These are phyloP conservation scores for Myotis brandtii DNA, from an alignment of 2,113 vertebrate genomes.

Conservation along the genomic window DNA sequence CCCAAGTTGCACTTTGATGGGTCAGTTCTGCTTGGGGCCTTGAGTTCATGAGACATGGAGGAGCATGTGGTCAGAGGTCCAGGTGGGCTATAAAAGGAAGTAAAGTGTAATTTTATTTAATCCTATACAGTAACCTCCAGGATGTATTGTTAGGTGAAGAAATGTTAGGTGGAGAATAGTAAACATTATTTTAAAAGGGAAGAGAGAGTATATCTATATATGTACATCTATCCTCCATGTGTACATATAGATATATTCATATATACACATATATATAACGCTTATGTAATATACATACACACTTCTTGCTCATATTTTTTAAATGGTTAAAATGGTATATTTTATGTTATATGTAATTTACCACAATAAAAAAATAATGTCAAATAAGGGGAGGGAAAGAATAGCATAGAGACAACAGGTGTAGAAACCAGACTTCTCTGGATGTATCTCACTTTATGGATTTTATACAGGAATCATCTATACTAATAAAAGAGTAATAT, in stretches of 20 bases:
- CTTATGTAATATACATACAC: background rate
- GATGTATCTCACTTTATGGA: background rate
- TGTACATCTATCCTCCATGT: background rate
- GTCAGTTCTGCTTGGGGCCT: background rate
- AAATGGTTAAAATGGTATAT: background rate
- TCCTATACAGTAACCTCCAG: background rate
- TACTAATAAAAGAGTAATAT: too few species aligned
- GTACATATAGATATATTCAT: background rate
- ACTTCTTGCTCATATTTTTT: conserved; percentile 1
- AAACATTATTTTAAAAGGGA: background rate
- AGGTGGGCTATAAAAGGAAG: background rate
- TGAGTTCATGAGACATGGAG: background rate
- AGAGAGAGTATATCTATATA: background rate
- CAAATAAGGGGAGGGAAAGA: background rate
- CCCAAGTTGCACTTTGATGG: background rate
- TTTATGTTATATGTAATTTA: background rate
- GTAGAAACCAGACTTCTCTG: background rate
- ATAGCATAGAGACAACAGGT: background rate
- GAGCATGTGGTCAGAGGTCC: background rate
- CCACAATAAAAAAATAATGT: background rate
- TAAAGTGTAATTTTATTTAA: background rate
- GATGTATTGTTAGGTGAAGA: background rate
- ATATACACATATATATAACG: background rate
- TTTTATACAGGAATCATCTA: background rate
- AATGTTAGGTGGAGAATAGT: background rate